Evolutionary conservation across 2,888 invertebrate genomes (phyloP).

Genomic region (Rhaphigaster nebulosa): DNA sequence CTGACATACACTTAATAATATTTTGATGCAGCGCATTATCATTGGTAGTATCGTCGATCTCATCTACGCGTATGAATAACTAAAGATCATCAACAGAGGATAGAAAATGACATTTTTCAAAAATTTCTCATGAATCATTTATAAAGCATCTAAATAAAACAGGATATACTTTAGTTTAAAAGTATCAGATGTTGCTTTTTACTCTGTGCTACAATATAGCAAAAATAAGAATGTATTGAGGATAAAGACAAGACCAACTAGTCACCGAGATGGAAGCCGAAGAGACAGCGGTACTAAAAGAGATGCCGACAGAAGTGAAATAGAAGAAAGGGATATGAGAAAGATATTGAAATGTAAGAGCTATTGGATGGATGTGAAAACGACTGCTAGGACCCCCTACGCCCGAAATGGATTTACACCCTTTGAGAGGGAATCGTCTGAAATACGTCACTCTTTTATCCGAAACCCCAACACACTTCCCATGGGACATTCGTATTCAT

Average conservation of each 20-base stretch:
- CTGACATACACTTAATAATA: no score
- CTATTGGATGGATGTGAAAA: conserved; percentile 39
- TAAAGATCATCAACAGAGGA: no score
- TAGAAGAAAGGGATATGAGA: conserved; percentile 44
- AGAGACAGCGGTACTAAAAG: conserved; percentile 20
- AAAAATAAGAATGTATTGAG: not conserved
- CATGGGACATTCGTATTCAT: conserved; percentile 45
- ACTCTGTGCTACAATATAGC: not conserved
- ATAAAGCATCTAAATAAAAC: no score
- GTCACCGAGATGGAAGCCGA: not conserved
- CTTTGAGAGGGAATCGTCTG: conserved; percentile 45
- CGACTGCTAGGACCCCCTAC: conserved; percentile 1
- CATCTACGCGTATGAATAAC: no score
- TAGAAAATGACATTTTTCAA: no score
- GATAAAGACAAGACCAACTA: not conserved
- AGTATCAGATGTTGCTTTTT: not conserved
- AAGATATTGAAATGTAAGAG: conserved; percentile 50
- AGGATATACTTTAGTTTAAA: no score
- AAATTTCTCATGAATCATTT: no score
- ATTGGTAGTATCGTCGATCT: no score
- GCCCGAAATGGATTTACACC: conserved; percentile 44
- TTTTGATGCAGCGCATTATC: no score
- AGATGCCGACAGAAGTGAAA: conserved; percentile 4
- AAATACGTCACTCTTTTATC: conserved; percentile 50
- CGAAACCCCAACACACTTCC: conserved; percentile 34